These are phyloP conservation scores for Bombylius discolor DNA, from an alignment of 2,888 invertebrate genomes.

Conservation along the genomic window DNA sequence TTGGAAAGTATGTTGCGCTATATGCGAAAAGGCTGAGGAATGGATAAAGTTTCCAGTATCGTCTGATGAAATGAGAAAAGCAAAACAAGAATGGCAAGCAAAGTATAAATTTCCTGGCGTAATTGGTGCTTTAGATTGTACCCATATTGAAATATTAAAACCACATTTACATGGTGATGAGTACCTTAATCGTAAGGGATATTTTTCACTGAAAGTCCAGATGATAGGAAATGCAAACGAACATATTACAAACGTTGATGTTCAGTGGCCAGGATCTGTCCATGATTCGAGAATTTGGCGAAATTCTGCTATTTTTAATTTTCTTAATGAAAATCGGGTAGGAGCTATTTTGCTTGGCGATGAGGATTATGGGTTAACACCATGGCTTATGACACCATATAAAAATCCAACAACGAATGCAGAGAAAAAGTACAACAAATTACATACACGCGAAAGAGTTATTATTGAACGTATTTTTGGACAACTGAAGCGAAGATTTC, in stretches of 20 bases:
- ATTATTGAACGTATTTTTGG: constrained; percentile 7
- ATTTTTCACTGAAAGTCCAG: not conserved
- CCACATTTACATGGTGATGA: not conserved
- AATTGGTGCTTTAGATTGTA: not conserved
- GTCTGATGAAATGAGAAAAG: no score
- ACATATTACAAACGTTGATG: not conserved
- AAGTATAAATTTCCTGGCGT: not conserved
- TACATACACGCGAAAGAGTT: constrained; percentile 4
- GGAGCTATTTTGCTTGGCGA: not conserved
- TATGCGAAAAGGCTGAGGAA: no score
- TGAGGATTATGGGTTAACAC: not conserved
- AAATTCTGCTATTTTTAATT: not conserved
- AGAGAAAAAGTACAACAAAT: constrained; percentile 3
- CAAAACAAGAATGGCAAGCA: no score
- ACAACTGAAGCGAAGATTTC: constrained; percentile 7
- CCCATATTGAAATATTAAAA: not conserved
- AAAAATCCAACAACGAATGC: constrained; percentile 2
- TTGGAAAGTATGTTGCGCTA: no score
- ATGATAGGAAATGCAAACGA: constrained; percentile 1
- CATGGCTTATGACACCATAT: not conserved
- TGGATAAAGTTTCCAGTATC: no score
- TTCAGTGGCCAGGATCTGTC: constrained; percentile 3
- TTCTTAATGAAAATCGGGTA: not conserved
- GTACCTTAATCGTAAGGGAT: not conserved
- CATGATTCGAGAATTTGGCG: not conserved